A percentile compares a stretch with the other conserved stretches of the same genome.
phyloP scores from a whole-genome alignment of 2,113 vertebrate genomes.

The Ploceus nigricollis region DNA sequence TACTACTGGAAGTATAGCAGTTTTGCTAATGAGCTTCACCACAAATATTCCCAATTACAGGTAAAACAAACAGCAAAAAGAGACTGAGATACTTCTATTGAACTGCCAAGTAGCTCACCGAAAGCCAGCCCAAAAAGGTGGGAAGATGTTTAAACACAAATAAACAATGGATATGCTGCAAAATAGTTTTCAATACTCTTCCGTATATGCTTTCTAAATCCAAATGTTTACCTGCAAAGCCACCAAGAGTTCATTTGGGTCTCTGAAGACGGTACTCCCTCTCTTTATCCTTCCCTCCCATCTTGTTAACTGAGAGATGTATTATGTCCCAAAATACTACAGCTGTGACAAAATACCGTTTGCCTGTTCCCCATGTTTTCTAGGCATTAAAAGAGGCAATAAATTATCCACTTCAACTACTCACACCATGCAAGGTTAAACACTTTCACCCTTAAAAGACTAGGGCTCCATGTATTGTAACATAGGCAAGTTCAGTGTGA shows the following conservation, averaged over 20 bases:
- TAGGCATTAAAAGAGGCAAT: neutral
- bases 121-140: neutral
- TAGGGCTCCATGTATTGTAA: neutral
- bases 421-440: neutral
- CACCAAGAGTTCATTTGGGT: neutral
- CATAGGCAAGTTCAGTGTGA: neutral
- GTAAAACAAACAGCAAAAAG: neutral
- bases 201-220: neutral
- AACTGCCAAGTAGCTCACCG: neutral
- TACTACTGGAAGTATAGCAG: neutral
- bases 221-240: neutral
- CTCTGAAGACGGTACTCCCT: neutral
- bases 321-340: neutral
- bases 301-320: neutral
- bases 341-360: neutral
- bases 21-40: neutral
- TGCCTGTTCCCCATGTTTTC: neutral
- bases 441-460: neutral
- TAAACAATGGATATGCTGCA: neutral
- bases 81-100: neutral
- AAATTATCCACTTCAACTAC: neutral
- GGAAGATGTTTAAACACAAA: neutral
- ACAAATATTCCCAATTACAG: neutral
- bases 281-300: neutral
- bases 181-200: neutral